A percentile compares a stretch with the other conserved stretches of the same genome.
Conservation (phyloP, 2,888 invertebrate genomes). For the Theodoxus fluviatilis region DNA sequence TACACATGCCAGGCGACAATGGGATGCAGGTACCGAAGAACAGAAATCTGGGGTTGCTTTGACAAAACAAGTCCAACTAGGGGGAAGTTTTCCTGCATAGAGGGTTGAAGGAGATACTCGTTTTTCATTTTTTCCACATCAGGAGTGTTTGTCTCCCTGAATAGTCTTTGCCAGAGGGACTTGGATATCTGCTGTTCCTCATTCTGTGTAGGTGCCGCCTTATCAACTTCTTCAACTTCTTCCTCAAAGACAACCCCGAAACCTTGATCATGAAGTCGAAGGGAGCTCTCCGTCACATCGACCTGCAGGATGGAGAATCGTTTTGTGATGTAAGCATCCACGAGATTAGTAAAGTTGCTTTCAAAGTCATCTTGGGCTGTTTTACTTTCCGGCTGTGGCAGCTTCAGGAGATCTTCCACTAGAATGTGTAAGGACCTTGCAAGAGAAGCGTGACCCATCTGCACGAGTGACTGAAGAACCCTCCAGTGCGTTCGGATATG, state of each 20-base stretch:
- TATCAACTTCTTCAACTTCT: too few species aligned
- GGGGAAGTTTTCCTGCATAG: too few species aligned
- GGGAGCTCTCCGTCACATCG: too few species aligned
- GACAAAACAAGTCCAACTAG: too few species aligned
- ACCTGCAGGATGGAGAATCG: constrained; percentile 6
- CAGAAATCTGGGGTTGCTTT: not conserved
- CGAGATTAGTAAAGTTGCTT: not conserved
- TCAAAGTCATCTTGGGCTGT: constrained; percentile 19
- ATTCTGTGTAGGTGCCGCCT: too few species aligned
- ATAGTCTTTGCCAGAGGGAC: too few species aligned
- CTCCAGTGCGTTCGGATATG: constrained; percentile 23
- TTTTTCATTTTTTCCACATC: too few species aligned
- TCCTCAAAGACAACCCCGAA: too few species aligned
- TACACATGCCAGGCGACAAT: constrained; percentile 18
- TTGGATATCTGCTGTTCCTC: too few species aligned
- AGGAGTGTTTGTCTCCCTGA: too few species aligned
- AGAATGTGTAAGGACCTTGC: constrained; percentile 21
- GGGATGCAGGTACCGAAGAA: constrained; percentile 4
- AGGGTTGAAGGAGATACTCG: too few species aligned
- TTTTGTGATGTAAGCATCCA: not conserved
- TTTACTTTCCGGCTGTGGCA: not conserved
- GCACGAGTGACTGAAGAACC: constrained; percentile 14
- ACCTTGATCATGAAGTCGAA: too few species aligned
- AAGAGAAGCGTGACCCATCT: constrained; percentile 24
- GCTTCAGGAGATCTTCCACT: not conserved